Base-by-base conservation (phyloP, 2,113 vertebrate genomes). In the Dunckerocampus dactyliophorus region DNA sequence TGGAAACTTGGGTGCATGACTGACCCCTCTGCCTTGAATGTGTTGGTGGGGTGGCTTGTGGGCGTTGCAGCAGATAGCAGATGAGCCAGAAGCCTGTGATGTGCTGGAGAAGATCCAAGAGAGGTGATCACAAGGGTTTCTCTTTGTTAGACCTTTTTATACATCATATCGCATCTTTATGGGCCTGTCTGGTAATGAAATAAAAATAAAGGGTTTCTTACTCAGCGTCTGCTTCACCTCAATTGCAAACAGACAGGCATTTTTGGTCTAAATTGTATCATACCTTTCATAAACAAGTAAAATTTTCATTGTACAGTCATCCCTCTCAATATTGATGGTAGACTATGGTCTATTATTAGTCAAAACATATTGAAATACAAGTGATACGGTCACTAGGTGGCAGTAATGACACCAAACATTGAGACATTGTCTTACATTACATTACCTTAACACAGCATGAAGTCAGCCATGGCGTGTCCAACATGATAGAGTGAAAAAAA, bases 1-100 rank as follows among this genome's bases (percentile, higher is more conserved):
- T 79, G 89, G 88, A 85, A 93, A 88, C 89, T 87, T 90, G 83
- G 84, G 84, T 87, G 75, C 79, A 85, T 82, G 88, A 87, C 85
- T 84, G 60, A 85, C 85, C 89, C 79, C 57, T 72, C 63, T 84
- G 87, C 86, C 88, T 85, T 66, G 60, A 82, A 87, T 31, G 85
- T 89, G 89, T 82, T 48, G 73, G 28, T 69, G 82, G 65, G 75
- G 75, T 74, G 52, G 78, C 73, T 72, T 72, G 54, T 75, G 71
- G 71, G 75, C 79, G 74, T 74, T 53, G 65, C 63, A 58, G 75
- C 62, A 86, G 85, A 83, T 61, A 65, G 65, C 47, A 64, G 73
- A 65, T 81, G 80, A 51, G 71, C 55, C 62, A 59, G 17, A 65
- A 69, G 71, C 60, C 79, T 77, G 65, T 76, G 72, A 81, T 83